Percentiles rank a stretch among this genome's conserved stretches.
These are phyloP conservation scores for Flexamia atlantica DNA, from an alignment of 2,888 invertebrate species.

Conservation along the genomic window DNA sequence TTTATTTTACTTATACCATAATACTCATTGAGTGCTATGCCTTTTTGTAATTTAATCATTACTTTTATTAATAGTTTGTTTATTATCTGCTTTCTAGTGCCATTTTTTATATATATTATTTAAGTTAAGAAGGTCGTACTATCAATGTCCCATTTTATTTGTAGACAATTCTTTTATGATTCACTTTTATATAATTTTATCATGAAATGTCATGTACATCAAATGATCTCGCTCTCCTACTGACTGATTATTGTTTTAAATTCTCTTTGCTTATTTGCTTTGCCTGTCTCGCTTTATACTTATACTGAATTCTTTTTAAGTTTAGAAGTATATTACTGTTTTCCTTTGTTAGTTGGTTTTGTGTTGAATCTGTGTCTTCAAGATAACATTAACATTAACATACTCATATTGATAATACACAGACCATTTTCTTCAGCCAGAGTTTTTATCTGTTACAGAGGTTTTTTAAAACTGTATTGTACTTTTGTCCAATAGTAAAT, in stretches of 20 bases:
- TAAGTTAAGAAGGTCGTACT: background rate
- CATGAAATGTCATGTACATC: background rate
- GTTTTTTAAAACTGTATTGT: too few relatives aligned
- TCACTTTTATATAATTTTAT: background rate
- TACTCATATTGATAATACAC: too few relatives aligned
- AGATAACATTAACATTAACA: too few relatives aligned
- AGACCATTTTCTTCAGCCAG: too few relatives aligned
- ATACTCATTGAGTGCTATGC: background rate
- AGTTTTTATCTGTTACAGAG: too few relatives aligned
- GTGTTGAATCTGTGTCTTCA: too few relatives aligned
- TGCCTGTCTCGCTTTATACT: too few relatives aligned
- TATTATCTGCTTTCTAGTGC: background rate
- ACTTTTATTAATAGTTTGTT: background rate
- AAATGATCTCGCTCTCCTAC: background rate
- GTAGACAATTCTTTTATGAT: background rate
- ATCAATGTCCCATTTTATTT: background rate
- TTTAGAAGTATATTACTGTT: too few relatives aligned
- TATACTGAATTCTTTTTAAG: too few relatives aligned
- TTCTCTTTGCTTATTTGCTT: too few relatives aligned
- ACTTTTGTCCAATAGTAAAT: too few relatives aligned
- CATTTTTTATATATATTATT: constrained; percentile 10
- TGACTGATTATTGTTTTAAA: background rate
- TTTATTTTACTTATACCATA: constrained; percentile 5
- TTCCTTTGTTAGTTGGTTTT: too few relatives aligned
- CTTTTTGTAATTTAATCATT: background rate